phyloP scores from a whole-genome alignment of 2,888 invertebrate genomes.

The Chloromyia formosa region DNA sequence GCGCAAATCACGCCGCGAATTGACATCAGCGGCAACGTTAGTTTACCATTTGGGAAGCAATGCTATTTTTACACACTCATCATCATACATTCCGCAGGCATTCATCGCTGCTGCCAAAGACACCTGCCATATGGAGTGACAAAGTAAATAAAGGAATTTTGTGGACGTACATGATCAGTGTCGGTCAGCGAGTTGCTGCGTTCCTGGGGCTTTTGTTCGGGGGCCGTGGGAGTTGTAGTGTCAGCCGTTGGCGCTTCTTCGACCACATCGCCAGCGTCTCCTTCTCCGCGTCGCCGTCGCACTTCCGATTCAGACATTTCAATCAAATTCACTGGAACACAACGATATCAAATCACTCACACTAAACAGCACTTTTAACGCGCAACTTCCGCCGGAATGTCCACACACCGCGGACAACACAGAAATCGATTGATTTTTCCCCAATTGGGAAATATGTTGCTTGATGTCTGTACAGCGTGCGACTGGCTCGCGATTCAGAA shows the following conservation, averaged over 20 bases:
- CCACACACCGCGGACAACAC: background rate
- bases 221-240: no score
- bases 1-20: background rate
- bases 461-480: background rate
- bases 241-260: background rate
- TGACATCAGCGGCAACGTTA: background rate
- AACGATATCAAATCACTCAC: background rate
- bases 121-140: background rate
- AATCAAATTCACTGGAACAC: background rate
- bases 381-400: background rate
- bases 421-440: background rate
- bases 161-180: slow-evolving; percentile 62
- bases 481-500: background rate
- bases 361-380: background rate
- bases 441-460: background rate
- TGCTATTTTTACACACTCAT: background rate
- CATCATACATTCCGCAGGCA: background rate
- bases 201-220: slow-evolving; percentile 29
- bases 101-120: background rate
- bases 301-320: background rate
- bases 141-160: background rate
- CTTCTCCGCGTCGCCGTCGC: background rate
- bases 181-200: slow-evolving; percentile 57
- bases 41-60: background rate
- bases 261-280: background rate